These are phyloP conservation scores for Turritopsis rubra DNA, from an alignment of 30 jellyfish, hydroid and myxozoan genomes.

Conservation along the genomic window DNA sequence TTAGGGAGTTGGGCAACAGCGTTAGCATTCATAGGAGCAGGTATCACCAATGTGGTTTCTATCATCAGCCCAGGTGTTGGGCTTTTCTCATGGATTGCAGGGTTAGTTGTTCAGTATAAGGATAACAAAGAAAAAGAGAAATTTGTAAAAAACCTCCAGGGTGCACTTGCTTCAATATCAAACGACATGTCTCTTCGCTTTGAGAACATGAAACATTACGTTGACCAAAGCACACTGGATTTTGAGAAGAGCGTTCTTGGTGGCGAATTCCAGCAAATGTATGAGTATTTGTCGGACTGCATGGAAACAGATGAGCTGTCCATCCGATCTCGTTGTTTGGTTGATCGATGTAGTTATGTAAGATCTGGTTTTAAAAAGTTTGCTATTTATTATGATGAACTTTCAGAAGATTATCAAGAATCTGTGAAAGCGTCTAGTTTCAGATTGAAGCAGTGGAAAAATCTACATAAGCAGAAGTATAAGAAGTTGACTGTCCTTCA, in stretches of 20 bases:
- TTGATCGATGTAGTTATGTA: background rate
- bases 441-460: background rate
- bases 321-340: background rate
- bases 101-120: background rate
- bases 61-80: constrained; percentile 1
- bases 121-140: background rate
- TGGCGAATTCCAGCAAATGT: background rate
- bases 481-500: background rate
- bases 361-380: background rate
- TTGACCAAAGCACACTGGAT: background rate
- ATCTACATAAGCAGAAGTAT: background rate
- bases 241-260: background rate
- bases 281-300: background rate
- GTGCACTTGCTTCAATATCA: background rate
- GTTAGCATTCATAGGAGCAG: background rate
- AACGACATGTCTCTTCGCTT: background rate
- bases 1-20: constrained; percentile 3
- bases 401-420: background rate
- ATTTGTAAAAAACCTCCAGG: background rate
- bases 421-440: background rate
- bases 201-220: background rate
- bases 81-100: background rate
- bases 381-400: background rate
- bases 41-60: background rate
- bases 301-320: background rate